Percentiles rank a stretch among this genome's conserved stretches.
Evolutionary conservation across 1,140 invertebrate genomes (phyloP).

Genomic region (Sinella curviseta): DNA sequence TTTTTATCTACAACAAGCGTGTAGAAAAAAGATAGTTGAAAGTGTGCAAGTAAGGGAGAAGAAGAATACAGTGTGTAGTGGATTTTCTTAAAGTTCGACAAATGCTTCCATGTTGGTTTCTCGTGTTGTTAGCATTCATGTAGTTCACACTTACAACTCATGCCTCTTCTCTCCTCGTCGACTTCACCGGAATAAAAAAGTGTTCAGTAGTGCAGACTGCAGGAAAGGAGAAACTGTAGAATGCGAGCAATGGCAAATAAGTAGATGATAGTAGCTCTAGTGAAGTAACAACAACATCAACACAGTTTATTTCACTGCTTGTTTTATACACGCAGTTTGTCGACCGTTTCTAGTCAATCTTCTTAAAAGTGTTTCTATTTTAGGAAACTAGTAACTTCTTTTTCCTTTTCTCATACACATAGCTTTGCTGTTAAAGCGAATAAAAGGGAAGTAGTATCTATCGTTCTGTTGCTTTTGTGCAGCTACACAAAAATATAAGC

Average conservation of each 20-base stretch:
- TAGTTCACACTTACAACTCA: background rate
- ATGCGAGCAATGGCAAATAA: background rate
- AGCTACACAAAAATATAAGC: too few relatives aligned
- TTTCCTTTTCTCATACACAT: background rate
- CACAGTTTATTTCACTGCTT: background rate
- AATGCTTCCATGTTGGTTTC: background rate
- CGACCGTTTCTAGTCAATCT: background rate
- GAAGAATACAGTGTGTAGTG: background rate
- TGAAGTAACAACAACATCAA: background rate
- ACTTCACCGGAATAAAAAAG: background rate
- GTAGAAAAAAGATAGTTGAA: background rate
- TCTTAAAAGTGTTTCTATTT: constrained; percentile 23
- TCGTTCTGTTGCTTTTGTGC: background rate
- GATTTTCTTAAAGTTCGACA: constrained; percentile 8
- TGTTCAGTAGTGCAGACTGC: background rate
- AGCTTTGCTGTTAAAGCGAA: too few relatives aligned
- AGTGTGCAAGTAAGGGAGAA: background rate
- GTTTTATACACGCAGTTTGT: background rate
- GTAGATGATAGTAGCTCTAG: background rate
- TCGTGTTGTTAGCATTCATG: background rate
- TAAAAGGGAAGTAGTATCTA: background rate
- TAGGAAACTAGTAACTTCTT: background rate
- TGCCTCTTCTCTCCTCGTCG: background rate
- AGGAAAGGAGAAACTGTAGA: background rate
- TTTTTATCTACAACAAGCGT: constrained; percentile 9